Evolutionary conservation across 2,797 vertebrate genomes (phyloP), one percentile per base, ranked within the genome.

Genomic region (Atherinosoma microstoma): DNA sequence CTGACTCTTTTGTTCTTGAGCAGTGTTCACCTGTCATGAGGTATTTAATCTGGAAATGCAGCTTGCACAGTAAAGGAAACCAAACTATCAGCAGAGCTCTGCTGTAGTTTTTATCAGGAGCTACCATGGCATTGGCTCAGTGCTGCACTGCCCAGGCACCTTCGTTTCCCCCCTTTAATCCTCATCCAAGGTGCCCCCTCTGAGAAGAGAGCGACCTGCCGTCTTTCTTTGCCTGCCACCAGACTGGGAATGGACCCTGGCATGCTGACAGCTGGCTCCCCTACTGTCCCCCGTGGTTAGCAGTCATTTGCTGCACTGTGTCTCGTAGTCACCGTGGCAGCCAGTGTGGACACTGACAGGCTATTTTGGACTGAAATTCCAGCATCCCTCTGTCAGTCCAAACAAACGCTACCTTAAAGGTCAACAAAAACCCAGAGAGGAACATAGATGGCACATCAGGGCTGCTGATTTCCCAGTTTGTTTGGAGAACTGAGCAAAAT

Each of bases 291-390:
- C 67, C 8, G 75, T 87, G 85, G 92, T 92, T 89, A 83, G 76
- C 78, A 88, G 82, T 89, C 83, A 80, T 92, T 92, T 84, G 85
- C 84, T 90, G 83, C 85, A 71, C 85, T 78, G 80, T 77, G 87
- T 91, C 86, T 81, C 84, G 58, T 70, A 61, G 85, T 79, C 84
- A 72, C 81, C 8, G 58, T 76, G 78, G 78, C 82, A 78, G 87
- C 78, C 73, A 74, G 51, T 72, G 74, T 83, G 81, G 80, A 90
- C 88, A 80, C 74, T 76, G 80, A 85, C 86, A 47, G 76, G 83
- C 86, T 92, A 92, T 93, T 94, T 90, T 87, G 73, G 83, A 89
- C 79, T 54, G 69, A 87, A 78, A 87, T 92, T 90, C 75, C 67
- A 80, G 75, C 85, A 89, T 84, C 85, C 82, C 74, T 68, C 72